Base-by-base conservation (phyloP, 2,797 vertebrate species). In the Sebastes cheni region DNA sequence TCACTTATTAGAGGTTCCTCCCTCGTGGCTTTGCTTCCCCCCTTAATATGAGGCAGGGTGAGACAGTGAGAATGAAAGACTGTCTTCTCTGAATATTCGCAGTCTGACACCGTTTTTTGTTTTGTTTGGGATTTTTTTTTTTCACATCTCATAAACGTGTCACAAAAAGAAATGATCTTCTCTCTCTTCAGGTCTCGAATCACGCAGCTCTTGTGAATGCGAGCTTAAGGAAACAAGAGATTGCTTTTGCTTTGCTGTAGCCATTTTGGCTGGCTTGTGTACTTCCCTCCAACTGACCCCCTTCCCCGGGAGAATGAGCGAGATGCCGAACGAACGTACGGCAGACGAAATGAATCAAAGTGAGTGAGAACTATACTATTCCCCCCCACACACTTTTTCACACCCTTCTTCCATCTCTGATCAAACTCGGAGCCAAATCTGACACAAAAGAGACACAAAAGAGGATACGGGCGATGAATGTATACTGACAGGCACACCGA, bases 1-100 rank as follows among this genome's bases (percentile, higher is more conserved):
- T 94, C 93, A 91, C 86, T 79, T 77, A 66, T 81, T 72, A 83
- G 86, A 80, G 77, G 71, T 81, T 84, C 61, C 73, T 90, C 90
- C 86, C 86, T 34, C 18, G 85, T 81, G 88, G 71, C 56, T 79
- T 74, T 12, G 29, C 81, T 80, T 84, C 75, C 74, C 27, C 25
- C 25, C 81, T 50, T 30, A 75, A 85, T 75, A 80, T 77, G 23
- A 78, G 39, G 16, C 61, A 65, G 62, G 60, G 56, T 54, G 67
- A 73, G 67, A 65, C 73, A 9, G 75, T 23, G 13, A 86, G 67
- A 81, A 83, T 54, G 72, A 83, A 82, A 79, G 70, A 81, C 64
- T 27, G 61, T 64, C 77, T 82, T 54, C 36, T 62, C 73, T 60
- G 78, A 81, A 79, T 86, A 58, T 77, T 83, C 67, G 25, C 20